These are phyloP conservation scores for Ibycter americanus DNA, from an alignment of 2,797 vertebrate species.

Conservation along the genomic window DNA sequence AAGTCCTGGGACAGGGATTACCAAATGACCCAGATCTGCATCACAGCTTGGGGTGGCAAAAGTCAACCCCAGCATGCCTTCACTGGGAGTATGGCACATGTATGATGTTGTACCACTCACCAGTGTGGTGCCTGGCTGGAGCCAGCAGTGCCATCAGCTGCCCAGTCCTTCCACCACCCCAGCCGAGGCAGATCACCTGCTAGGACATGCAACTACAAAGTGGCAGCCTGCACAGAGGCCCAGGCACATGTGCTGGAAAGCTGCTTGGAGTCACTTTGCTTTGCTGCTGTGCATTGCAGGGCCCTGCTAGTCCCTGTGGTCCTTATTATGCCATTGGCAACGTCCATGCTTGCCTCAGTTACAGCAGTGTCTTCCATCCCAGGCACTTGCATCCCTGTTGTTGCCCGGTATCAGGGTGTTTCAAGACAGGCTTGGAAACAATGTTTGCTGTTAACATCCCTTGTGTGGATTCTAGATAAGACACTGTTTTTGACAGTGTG, in stretches of 20 bases:
- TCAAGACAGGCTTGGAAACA: neutral
- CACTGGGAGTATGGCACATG: accelerated
- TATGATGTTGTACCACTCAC: neutral
- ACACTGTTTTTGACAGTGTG: neutral
- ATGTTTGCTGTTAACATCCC: neutral
- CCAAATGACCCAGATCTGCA: neutral
- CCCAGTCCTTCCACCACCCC: neutral
- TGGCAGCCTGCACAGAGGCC: neutral
- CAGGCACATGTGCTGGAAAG: neutral
- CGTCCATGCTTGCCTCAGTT: neutral
- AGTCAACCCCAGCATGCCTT: accelerated
- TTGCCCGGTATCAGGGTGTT: neutral
- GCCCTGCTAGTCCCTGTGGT: neutral
- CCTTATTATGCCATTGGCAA: neutral
- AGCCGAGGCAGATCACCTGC: neutral
- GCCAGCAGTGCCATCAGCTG: neutral
- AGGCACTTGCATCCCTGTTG: neutral
- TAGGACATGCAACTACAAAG: neutral
- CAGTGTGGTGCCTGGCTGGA: neutral
- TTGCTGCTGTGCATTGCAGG: neutral
- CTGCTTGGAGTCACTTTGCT: neutral
- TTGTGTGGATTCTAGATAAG: neutral
- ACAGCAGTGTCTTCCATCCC: neutral
- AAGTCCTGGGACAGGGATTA: neutral
- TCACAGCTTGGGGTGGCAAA: neutral